Conservation (phyloP, 2,113 vertebrate species). For the Addax nasomaculatus region DNA sequence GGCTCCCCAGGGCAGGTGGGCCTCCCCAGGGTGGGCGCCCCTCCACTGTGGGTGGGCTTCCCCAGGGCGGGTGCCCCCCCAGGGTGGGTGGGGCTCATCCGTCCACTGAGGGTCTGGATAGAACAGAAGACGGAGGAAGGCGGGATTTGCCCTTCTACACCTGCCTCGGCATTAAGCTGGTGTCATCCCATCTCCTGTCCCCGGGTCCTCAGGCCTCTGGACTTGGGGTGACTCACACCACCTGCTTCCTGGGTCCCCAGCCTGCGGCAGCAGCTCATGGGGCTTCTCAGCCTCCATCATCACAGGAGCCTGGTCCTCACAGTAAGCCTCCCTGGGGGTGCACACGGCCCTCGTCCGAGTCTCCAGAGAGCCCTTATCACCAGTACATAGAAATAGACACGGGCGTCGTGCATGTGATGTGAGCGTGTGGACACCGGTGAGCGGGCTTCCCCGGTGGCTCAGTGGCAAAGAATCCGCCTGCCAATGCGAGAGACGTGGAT, state of each 20-base stretch:
- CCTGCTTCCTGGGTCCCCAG: not conserved
- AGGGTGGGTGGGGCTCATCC: not conserved
- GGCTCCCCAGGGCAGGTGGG: not conserved
- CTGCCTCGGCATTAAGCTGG: fast-evolving
- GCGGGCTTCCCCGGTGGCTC: not conserved
- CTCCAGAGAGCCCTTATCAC: not conserved
- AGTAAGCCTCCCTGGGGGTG: fast-evolving
- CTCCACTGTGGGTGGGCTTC: not conserved
- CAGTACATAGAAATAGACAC: not conserved
- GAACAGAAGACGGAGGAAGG: fast-evolving
- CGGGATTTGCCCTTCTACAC: fast-evolving
- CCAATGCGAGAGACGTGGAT: fast-evolving
- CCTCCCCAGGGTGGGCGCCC: not conserved
- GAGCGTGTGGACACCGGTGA: fast-evolving
- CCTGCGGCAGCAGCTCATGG: fast-evolving
- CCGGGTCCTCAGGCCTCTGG: fast-evolving
- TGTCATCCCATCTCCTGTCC: fast-evolving
- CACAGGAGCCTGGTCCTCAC: fast-evolving
- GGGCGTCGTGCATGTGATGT: fast-evolving
- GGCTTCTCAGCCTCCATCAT: fast-evolving
- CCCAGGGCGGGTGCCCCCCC: fast-evolving
- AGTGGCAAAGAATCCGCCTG: not conserved
- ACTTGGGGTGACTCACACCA: no score
- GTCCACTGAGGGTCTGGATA: not conserved
- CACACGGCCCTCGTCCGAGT: fast-evolving